Evolutionary conservation across 2,888 invertebrate species (phyloP).

Genomic region (Trachelus iudaicus): DNA sequence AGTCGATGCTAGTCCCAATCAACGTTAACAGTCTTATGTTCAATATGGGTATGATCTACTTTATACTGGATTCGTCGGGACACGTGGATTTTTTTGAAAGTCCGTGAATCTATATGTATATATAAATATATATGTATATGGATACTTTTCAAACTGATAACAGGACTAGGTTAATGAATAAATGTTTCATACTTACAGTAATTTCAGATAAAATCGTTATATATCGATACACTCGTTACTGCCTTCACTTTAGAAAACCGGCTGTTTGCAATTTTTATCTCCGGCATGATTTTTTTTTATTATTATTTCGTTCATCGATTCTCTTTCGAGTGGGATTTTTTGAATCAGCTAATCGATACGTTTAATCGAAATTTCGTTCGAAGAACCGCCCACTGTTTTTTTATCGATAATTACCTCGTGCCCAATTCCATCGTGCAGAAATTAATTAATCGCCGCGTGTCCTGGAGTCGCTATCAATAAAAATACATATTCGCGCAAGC

Average conservation of each 20-base stretch:
- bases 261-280: neutral
- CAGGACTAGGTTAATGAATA: neutral
- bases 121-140: neutral
- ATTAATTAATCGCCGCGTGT: neutral
- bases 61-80: neutral
- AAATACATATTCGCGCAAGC: neutral
- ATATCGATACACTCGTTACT: neutral
- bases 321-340: neutral
- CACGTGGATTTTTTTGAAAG: neutral
- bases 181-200: neutral
- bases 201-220: neutral
- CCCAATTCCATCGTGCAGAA: neutral
- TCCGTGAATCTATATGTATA: neutral
- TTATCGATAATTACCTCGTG: neutral
- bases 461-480: neutral
- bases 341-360: neutral
- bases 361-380: neutral
- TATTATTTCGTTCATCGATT: neutral
- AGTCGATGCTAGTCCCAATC: conserved; percentile 1
- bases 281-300: neutral
- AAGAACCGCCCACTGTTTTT: too few relatives aligned
- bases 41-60: neutral
- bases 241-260: neutral
- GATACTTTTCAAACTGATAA: neutral
- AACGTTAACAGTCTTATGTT: neutral